Conservation (phyloP, 2,113 vertebrate species). For the rabbit (Oryctolagus cuniculus) region DNA sequence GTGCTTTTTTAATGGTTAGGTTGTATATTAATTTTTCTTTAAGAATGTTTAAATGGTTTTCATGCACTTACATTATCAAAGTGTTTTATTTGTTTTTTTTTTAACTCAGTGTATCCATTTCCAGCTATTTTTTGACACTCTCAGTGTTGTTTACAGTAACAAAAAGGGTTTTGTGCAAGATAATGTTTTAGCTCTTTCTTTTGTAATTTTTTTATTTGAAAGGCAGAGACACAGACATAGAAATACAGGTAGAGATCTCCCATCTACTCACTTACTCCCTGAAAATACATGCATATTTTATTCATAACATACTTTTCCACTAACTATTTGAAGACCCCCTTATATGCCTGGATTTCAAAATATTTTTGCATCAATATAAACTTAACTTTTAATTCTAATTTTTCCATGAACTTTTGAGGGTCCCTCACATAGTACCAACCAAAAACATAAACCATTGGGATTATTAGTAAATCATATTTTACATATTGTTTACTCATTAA, state of each 20-base stretch:
- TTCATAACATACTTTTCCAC: too few relatives aligned
- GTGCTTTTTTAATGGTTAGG: neutral
- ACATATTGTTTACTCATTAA: neutral
- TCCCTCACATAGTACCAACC: neutral
- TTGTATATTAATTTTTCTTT: neutral
- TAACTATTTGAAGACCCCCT: too few relatives aligned
- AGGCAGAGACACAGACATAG: too few relatives aligned
- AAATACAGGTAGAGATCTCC: too few relatives aligned
- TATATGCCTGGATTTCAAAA: neutral
- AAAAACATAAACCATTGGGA: neutral
- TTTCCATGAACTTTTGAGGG: too few relatives aligned
- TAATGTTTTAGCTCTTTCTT: neutral
- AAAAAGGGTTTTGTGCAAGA: neutral
- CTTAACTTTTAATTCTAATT: too few relatives aligned
- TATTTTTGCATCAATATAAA: too few relatives aligned
- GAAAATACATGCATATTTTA: too few relatives aligned
- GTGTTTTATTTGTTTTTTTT: neutral
- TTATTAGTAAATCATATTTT: conserved; percentile 3
- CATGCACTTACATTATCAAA: neutral
- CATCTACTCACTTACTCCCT: too few relatives aligned
- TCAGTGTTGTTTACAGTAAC: neutral
- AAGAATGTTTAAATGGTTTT: conserved; percentile 12
- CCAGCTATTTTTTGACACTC: neutral
- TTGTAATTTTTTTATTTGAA: too few relatives aligned
- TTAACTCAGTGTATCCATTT: neutral